phyloP scores from a whole-genome alignment of 2,113 vertebrate genomes.

The Cyprinus carpio region DNA sequence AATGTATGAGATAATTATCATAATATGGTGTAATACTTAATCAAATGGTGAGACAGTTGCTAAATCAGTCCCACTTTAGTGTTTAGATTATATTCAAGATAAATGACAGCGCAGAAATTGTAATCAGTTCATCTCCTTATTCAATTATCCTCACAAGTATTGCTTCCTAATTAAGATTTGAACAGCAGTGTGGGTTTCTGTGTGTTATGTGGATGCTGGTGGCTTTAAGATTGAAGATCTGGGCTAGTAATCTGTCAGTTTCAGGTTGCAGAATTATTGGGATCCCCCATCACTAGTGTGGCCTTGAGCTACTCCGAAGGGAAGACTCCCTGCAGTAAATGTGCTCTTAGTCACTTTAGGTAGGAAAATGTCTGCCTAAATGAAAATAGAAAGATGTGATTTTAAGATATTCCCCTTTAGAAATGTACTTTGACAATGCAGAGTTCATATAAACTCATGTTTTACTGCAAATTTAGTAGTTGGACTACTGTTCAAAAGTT shows the following conservation, averaged over 20 bases:
- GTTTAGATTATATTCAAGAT: constrained; percentile 15
- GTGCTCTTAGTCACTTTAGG: background rate
- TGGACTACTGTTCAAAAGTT: background rate
- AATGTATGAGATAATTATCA: background rate
- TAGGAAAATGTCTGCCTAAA: constrained; percentile 6
- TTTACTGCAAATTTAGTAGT: background rate
- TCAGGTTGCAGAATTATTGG: constrained; percentile 26
- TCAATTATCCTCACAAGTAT: constrained; percentile 29
- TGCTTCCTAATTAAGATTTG: constrained; percentile 23
- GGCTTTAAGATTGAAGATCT: background rate
- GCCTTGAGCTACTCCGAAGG: constrained; percentile 22
- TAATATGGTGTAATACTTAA: constrained; percentile 14
- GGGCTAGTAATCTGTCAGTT: constrained; percentile 4
- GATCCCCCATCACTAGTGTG: background rate
- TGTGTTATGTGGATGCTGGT: background rate
- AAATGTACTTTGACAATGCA: background rate
- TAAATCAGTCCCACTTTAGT: constrained; percentile 14
- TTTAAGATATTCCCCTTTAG: background rate
- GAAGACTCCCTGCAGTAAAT: constrained; percentile 12
- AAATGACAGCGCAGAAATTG: constrained; percentile 6
- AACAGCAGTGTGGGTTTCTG: background rate
- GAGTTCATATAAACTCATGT: background rate
- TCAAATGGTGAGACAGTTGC: background rate
- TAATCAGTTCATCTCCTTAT: constrained; percentile 16
- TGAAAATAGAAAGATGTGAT: background rate